phyloP scores from a whole-genome alignment of 2,113 vertebrate genomes.

The Calyptommatus sinebrachiatus region DNA sequence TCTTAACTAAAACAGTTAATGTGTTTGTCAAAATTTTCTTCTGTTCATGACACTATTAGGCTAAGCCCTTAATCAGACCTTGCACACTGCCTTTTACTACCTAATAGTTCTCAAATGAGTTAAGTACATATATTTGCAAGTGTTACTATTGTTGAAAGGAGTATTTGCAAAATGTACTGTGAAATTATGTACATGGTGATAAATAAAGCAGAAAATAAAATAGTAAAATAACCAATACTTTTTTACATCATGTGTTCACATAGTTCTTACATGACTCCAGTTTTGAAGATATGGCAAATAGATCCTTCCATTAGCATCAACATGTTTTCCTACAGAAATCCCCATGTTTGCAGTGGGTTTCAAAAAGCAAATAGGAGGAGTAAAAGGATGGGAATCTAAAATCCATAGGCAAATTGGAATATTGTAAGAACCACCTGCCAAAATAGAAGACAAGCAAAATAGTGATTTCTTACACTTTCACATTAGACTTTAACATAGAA shows the following conservation, averaged over 20 bases:
- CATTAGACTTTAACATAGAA: no score
- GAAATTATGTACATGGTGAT: not conserved
- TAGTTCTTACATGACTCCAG: constrained; percentile 89
- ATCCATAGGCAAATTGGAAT: constrained; percentile 91
- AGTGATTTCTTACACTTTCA: no score
- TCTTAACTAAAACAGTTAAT: not conserved
- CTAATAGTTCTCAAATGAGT: no score
- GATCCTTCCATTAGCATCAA: constrained; percentile 86
- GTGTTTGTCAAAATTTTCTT: not conserved
- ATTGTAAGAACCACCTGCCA: constrained; percentile 86
- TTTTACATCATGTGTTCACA: not conserved
- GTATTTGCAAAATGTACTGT: not conserved
- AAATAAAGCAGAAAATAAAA: not conserved
- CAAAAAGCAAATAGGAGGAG: constrained; percentile 91
- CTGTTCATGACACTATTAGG: not conserved
- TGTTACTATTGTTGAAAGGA: not conserved
- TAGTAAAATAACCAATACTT: not conserved
- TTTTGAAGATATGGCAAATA: constrained; percentile 86
- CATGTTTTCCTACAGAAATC: constrained; percentile 88
- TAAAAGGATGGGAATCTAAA: constrained; percentile 93
- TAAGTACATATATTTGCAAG: not conserved
- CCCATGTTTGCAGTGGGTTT: constrained; percentile 88
- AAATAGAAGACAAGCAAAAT: constrained; percentile 53
- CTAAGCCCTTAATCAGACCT: not conserved
- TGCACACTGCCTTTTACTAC: no score